Evolutionary conservation across 2,888 invertebrate species (phyloP).

Genomic region (Chamaedrilus cognettii): DNA sequence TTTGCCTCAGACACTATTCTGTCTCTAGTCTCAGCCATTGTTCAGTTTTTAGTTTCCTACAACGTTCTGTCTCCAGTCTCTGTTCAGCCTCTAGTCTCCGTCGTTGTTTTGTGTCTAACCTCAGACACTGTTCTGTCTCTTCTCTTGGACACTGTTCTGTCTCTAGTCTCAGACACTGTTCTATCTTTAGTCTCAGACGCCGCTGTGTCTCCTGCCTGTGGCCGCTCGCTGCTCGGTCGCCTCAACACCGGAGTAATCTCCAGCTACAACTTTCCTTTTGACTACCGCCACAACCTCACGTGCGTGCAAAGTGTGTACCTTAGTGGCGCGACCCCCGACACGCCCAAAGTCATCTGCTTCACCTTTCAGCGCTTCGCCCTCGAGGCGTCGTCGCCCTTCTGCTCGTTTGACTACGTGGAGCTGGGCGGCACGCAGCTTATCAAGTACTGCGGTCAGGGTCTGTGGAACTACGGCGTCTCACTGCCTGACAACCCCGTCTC

Average conservation of each 20-base stretch:
- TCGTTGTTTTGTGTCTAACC: no score
- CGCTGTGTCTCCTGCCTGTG: constrained; percentile 16
- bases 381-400: constrained; percentile 36
- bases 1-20: no score
- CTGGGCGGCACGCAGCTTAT: constrained; percentile 19
- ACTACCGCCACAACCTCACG: constrained; percentile 39
- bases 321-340: constrained; percentile 11
- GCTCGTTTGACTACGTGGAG: constrained; percentile 39
- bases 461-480: constrained; percentile 36
- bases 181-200: no score
- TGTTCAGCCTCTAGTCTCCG: no score
- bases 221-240: constrained; percentile 27
- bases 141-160: no score
- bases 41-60: no score
- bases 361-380: constrained; percentile 35
- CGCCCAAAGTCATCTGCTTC: constrained; percentile 33
- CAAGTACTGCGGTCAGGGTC: constrained; percentile 38
- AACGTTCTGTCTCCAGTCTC: no score
- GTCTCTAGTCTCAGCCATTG: no score
- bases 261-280: constrained; percentile 40
- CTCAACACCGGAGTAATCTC: constrained; percentile 29
- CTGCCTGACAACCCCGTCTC: constrained; percentile 21
- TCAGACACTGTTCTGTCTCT: no score
- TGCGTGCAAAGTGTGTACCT: constrained; percentile 35
- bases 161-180: no score